A percentile compares a stretch with the other conserved stretches of the same genome.
phyloP scores from a whole-genome alignment of 2,797 vertebrate species.

The Helarctos malayanus region DNA sequence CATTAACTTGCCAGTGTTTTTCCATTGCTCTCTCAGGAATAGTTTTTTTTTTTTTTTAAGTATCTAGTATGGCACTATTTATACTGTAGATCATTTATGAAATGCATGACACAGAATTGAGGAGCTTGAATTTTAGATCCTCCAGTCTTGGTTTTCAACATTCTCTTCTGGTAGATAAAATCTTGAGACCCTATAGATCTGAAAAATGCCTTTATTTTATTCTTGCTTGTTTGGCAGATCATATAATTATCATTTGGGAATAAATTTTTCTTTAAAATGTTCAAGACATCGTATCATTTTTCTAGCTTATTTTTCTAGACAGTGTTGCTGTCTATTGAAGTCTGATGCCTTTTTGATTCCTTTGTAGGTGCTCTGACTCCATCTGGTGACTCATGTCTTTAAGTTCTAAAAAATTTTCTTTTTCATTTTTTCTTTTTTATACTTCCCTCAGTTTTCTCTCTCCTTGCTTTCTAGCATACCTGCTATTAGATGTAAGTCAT shows the following conservation, averaged over 20 bases:
- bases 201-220: conserved; percentile 42
- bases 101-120: neutral
- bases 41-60: neutral
- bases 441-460: neutral
- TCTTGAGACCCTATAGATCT: neutral
- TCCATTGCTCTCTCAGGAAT: neutral
- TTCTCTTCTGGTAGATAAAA: neutral
- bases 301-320: neutral
- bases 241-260: conserved; percentile 10
- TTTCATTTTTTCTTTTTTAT: neutral
- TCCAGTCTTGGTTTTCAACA: neutral
- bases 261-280: neutral
- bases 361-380: neutral
- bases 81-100: neutral
- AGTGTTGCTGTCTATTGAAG: neutral
- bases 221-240: neutral
- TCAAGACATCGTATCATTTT: neutral
- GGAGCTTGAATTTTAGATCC: neutral
- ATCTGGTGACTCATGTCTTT: neutral
- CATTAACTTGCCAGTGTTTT: neutral
- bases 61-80: neutral
- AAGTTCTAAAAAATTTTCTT: neutral
- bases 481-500: neutral
- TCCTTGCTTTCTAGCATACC: neutral
- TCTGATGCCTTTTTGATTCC: neutral